A percentile compares a stretch with the other conserved stretches of the same genome.
Conservation (phyloP, 2,888 invertebrate genomes). For the Euzetes globulus region DNA sequence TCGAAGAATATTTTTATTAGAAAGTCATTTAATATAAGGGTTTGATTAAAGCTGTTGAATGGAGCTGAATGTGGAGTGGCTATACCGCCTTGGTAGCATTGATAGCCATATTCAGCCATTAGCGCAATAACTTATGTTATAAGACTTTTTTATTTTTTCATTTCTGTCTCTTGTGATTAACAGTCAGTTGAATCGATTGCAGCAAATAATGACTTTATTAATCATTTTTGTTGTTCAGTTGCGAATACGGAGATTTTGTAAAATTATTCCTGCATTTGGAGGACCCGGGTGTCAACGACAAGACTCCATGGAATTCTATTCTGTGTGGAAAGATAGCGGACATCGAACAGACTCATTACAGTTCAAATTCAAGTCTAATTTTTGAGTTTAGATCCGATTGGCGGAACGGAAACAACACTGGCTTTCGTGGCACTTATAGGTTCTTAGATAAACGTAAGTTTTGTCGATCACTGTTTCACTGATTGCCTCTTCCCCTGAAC, state of each 20-base stretch:
- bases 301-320: conserved; percentile 64
- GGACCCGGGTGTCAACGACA: conserved; percentile 61
- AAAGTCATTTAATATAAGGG: too few relatives aligned
- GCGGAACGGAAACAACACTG: conserved; percentile 53
- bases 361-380: conserved; percentile 64
- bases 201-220: not conserved
- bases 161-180: not conserved
- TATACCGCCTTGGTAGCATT: too few relatives aligned
- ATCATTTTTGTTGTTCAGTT: conserved; percentile 51
- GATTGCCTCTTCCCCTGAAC: not conserved
- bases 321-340: conserved; percentile 58
- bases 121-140: too few relatives aligned
- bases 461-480: not conserved
- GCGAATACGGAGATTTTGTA: conserved; percentile 64
- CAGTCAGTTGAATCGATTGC: not conserved
- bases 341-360: conserved; percentile 64
- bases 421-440: conserved; percentile 66
- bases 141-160: too few relatives aligned
- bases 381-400: conserved; percentile 63
- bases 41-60: too few relatives aligned
- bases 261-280: conserved; percentile 68
- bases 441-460: conserved; percentile 60
- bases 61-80: too few relatives aligned
- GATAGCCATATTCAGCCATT: too few relatives aligned
- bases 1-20: too few relatives aligned